These are phyloP conservation scores for Ceyx erithaca DNA, from an alignment of 2,797 vertebrate genomes.

Conservation along the genomic window DNA sequence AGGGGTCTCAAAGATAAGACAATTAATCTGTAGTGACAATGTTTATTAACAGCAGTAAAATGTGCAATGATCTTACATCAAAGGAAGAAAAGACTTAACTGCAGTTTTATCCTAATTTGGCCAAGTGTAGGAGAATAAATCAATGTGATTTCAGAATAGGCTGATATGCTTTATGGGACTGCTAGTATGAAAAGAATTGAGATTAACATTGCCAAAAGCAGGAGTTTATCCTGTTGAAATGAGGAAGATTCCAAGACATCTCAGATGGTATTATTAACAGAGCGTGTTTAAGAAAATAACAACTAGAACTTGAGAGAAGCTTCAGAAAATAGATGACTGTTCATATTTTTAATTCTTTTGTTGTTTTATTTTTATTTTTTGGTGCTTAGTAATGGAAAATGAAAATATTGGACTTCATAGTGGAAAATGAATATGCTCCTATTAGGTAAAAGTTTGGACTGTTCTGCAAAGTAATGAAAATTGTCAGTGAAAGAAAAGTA, in stretches of 20 bases:
- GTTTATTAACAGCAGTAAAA: background rate
- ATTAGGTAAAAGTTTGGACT: background rate
- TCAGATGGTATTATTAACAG: background rate
- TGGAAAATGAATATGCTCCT: background rate
- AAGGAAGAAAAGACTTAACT: background rate
- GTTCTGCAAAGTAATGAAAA: background rate
- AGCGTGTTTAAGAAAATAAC: background rate
- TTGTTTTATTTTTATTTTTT: background rate
- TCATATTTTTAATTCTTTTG: constrained; percentile 1
- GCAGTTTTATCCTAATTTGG: background rate
- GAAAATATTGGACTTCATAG: background rate
- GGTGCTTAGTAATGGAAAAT: background rate
- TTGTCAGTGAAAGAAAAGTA: background rate
- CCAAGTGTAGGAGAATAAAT: background rate
- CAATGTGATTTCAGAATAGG: background rate
- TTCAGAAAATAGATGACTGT: background rate
- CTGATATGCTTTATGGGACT: background rate
- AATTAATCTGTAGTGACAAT: background rate
- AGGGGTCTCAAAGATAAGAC: background rate
- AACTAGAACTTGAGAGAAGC: background rate
- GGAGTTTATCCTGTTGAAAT: constrained; percentile 1
- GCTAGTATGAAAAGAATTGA: background rate
- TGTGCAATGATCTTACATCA: background rate
- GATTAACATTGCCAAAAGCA: background rate
- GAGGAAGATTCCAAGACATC: constrained; percentile 2